A percentile compares a stretch with the other conserved stretches of the same genome.
Conservation (phyloP, 2,888 invertebrate species). For the Leptopilina drosophilae region DNA sequence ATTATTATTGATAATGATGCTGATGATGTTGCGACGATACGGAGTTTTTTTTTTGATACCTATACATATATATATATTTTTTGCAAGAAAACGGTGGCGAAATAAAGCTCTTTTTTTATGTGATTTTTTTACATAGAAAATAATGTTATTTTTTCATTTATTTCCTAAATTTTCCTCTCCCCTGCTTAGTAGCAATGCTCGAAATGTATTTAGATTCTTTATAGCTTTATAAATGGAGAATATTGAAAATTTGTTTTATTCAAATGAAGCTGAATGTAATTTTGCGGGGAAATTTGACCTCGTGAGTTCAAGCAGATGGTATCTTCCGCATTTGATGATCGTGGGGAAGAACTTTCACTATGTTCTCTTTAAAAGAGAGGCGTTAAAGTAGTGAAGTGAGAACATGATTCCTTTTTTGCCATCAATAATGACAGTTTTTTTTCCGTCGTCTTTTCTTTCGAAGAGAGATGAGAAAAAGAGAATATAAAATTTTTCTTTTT, state of each 20-base stretch:
- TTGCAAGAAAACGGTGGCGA: conserved; percentile 77
- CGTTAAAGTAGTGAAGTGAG: conserved; percentile 11
- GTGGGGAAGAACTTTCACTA: conserved; percentile 50
- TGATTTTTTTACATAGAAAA: conserved; percentile 75
- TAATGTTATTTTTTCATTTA: conserved; percentile 45
- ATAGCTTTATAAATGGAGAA: too few species aligned
- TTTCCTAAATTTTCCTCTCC: not conserved
- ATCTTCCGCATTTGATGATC: conserved; percentile 42
- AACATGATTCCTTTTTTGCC: not conserved
- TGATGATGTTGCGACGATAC: conserved; percentile 62
- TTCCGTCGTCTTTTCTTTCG: not conserved
- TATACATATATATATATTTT: conserved; percentile 75
- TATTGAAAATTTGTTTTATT: not conserved
- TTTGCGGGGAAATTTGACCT: conserved; percentile 28
- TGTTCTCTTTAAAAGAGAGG: conserved; percentile 1
- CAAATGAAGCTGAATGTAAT: not conserved
- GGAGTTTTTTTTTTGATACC: conserved; percentile 63
- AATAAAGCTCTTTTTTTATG: conserved; percentile 76
- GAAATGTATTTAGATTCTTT: too few species aligned
- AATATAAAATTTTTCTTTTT: too few species aligned
- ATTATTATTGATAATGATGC: conserved; percentile 50
- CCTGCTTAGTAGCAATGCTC: not conserved
- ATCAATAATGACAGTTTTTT: not conserved
- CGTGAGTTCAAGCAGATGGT: conserved; percentile 19
- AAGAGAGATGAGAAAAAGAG: not conserved